These are phyloP conservation scores for Boloria euphrosyne DNA, from an alignment of 2,888 invertebrate genomes.

Conservation along the genomic window DNA sequence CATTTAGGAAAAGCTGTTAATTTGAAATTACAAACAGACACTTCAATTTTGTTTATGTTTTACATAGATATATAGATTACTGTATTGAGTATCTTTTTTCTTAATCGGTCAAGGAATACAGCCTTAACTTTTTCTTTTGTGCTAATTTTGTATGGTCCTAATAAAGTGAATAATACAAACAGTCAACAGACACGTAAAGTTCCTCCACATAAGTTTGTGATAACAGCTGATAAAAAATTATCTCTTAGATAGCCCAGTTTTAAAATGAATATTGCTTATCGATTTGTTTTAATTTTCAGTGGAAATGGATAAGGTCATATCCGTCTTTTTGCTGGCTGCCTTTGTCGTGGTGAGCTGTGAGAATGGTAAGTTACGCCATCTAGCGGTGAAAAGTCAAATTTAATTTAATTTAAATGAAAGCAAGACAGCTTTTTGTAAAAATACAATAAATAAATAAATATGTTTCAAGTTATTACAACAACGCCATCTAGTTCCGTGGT, in stretches of 20 bases:
- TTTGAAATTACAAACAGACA: no score
- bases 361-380: constrained; percentile 29
- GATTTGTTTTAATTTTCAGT: constrained; percentile 30
- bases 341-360: constrained; percentile 22
- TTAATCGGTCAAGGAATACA: no score
- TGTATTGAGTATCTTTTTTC: no score
- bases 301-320: constrained; percentile 31
- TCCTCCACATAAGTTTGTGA: neutral
- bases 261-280: constrained; percentile 18
- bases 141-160: no score
- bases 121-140: no score
- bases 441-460: no score
- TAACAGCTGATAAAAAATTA: constrained; percentile 10
- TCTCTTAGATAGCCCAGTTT: constrained; percentile 19
- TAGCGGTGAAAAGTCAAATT: constrained; percentile 3
- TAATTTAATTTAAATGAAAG: neutral
- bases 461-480: no score
- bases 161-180: neutral
- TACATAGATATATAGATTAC: no score
- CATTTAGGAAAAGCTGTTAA: no score
- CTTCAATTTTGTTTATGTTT: no score
- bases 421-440: neutral
- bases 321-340: constrained; percentile 6
- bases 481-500: no score
- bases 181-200: neutral